A percentile compares a stretch with the other conserved stretches of the same genome.
Evolutionary conservation across 1,140 invertebrate genomes (phyloP).

Genomic region (Macrotrachela quadricornifera): DNA sequence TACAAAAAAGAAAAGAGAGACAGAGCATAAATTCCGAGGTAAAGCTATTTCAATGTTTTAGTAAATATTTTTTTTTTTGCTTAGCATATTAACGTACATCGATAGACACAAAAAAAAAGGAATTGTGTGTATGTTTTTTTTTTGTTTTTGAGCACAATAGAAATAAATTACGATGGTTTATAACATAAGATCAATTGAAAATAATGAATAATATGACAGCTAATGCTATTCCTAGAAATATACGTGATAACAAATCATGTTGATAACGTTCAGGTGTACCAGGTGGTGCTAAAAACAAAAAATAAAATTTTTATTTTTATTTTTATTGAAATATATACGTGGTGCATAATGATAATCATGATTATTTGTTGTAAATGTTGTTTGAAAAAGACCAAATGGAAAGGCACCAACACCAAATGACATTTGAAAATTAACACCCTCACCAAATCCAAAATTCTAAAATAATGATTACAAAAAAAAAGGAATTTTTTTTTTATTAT

Average conservation of each 20-base stretch:
- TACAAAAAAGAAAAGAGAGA: too few relatives aligned
- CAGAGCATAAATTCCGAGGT: too few relatives aligned
- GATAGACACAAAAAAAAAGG: too few relatives aligned
- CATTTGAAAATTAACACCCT: constrained; percentile 78
- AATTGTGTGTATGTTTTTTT: too few relatives aligned
- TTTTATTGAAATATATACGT: constrained; percentile 5
- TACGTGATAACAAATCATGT: constrained; percentile 70
- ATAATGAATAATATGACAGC: constrained; percentile 74
- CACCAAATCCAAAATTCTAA: constrained; percentile 39
- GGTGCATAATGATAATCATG: constrained; percentile 42
- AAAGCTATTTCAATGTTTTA: too few relatives aligned
- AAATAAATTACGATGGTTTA: too few relatives aligned
- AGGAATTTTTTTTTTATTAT: too few relatives aligned
- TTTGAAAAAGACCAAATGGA: constrained; percentile 91
- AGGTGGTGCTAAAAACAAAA: constrained; percentile 39
- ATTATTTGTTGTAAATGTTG: constrained; percentile 62
- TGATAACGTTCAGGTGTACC: constrained; percentile 66
- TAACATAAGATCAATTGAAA: constrained; percentile 44
- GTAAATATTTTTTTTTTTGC: too few relatives aligned
- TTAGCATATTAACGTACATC: too few relatives aligned
- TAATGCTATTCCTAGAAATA: constrained; percentile 74
- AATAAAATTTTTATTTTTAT: neutral
- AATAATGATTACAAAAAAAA: neutral
- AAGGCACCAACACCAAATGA: constrained; percentile 97
- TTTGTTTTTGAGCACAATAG: too few relatives aligned